phyloP scores from a whole-genome alignment of 2,113 vertebrate species.

The Condylura cristata region DNA sequence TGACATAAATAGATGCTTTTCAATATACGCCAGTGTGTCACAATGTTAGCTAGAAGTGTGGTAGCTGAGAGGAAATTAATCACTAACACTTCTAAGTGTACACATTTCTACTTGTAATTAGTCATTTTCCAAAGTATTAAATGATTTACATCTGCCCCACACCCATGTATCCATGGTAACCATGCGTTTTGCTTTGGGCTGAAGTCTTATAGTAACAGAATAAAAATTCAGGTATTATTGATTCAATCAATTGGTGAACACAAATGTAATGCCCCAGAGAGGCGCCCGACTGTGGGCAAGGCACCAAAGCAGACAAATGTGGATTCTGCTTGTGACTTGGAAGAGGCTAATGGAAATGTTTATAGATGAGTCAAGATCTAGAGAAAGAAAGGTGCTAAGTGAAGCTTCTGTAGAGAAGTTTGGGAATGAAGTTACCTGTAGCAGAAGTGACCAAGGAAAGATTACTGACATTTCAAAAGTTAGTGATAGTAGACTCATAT shows the following conservation, averaged over 20 bases:
- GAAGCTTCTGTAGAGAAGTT: neutral
- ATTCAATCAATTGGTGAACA: neutral
- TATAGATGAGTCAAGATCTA: neutral
- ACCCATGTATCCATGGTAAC: slow-evolving; percentile 71
- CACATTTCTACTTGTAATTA: slow-evolving; percentile 81
- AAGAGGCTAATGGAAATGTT: neutral
- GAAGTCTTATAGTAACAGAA: neutral
- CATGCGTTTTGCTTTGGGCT: neutral
- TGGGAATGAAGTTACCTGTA: neutral
- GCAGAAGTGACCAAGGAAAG: neutral
- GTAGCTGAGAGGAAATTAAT: slow-evolving; percentile 83
- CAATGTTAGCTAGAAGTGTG: slow-evolving; percentile 73
- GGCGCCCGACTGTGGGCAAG: neutral
- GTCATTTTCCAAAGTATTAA: slow-evolving; percentile 77
- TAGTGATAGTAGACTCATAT: neutral
- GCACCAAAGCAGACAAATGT: neutral
- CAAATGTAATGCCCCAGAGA: neutral
- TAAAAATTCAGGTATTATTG: neutral
- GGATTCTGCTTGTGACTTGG: neutral
- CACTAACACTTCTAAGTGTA: slow-evolving; percentile 70
- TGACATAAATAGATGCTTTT: slow-evolving; percentile 82
- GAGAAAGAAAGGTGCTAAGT: neutral
- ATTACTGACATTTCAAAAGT: neutral
- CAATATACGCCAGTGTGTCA: slow-evolving; percentile 76
- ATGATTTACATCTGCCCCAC: slow-evolving; percentile 80